Conservation (phyloP, 2,113 vertebrate genomes). For the Platichthys flesus region DNA sequence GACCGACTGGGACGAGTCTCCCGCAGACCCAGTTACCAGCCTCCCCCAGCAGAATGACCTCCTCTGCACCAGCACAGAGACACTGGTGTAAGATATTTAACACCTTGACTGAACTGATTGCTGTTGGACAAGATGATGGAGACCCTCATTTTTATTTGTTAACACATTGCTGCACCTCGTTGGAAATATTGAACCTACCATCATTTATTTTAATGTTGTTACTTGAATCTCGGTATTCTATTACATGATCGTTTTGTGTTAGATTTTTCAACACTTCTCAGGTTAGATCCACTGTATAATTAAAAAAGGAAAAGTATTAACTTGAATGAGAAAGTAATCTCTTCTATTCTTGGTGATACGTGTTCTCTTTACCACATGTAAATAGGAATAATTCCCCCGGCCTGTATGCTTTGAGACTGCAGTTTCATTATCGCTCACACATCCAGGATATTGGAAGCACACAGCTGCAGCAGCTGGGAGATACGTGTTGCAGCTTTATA, state of each 20-base stretch:
- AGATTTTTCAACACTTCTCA: slow-evolving; percentile 1
- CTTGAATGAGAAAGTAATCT: not conserved
- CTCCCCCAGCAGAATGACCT: slow-evolving; percentile 38
- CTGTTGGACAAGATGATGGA: slow-evolving; percentile 7
- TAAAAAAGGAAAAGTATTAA: not conserved
- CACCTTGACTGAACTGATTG: slow-evolving; percentile 7
- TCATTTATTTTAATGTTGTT: too few species aligned
- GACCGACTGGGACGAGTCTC: slow-evolving; percentile 74
- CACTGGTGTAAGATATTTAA: slow-evolving; percentile 8
- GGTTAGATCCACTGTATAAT: slow-evolving; percentile 7
- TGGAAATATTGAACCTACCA: slow-evolving; percentile 16
- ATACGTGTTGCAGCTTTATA: slow-evolving; percentile 28
- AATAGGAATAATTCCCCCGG: not conserved
- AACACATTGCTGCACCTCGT: slow-evolving; percentile 7
- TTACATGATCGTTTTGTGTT: slow-evolving; percentile 11
- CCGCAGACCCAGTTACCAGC: slow-evolving; percentile 54
- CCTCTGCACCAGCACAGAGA: not conserved
- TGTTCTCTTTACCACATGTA: slow-evolving; percentile 4
- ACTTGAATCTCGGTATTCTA: slow-evolving; percentile 10
- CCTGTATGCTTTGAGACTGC: not conserved
- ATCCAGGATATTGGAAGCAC: slow-evolving; percentile 14
- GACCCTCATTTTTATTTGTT: slow-evolving; percentile 11
- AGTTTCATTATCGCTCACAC: slow-evolving; percentile 26
- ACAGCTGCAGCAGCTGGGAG: slow-evolving; percentile 44
- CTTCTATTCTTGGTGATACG: not conserved